These are phyloP conservation scores for Baccha elongata DNA, from an alignment of 2,888 invertebrate species.

Conservation along the genomic window DNA sequence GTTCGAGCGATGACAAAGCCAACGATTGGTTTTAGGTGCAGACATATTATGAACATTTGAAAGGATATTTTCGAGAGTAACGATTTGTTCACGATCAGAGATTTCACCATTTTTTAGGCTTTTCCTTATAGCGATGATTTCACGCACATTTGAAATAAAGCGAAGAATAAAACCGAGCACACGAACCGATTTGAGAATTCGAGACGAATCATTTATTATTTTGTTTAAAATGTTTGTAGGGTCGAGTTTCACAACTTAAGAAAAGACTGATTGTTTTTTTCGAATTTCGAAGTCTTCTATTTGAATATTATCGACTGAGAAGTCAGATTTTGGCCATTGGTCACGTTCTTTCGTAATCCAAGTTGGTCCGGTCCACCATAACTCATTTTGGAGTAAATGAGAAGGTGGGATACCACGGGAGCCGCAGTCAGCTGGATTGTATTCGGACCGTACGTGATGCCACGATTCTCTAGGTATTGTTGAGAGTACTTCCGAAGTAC, in stretches of 20 bases:
- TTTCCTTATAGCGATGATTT: no score
- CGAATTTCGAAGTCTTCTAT: not conserved
- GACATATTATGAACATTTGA: no score
- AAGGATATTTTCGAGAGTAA: no score
- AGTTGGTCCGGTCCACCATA: not conserved
- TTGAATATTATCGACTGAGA: not conserved
- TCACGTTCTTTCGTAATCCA: not conserved
- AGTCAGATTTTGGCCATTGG: not conserved
- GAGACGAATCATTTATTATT: not conserved
- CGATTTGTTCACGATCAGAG: no score
- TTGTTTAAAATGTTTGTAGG: not conserved
- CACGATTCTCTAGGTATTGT: no score
- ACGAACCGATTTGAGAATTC: not conserved
- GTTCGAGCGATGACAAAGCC: no score
- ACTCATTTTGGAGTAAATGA: not conserved
- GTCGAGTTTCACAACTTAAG: not conserved
- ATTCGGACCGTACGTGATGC: no score
- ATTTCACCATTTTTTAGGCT: no score
- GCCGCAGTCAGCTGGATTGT: no score
- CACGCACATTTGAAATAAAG: no score
- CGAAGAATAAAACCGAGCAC: no score
- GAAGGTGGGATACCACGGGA: slow-evolving; percentile 5
- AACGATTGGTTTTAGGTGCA: no score
- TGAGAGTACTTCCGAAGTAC: slow-evolving; percentile 16
- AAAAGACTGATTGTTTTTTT: not conserved